A percentile compares a stretch with the other conserved stretches of the same genome.
Conservation (phyloP, 2,797 vertebrate genomes). For the Sebastes taczanowskii region DNA sequence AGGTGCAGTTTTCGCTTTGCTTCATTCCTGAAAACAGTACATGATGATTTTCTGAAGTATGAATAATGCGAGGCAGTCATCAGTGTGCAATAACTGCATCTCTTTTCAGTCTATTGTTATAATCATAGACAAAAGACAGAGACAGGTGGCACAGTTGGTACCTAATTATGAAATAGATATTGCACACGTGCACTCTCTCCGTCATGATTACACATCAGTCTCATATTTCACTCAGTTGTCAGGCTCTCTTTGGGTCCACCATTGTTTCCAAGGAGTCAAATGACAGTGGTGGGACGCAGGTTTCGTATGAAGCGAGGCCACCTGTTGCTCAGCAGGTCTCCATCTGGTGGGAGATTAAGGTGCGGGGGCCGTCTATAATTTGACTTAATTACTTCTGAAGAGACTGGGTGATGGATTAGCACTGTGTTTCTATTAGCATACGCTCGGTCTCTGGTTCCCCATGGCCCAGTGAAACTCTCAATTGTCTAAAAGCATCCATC, state of each 20-base stretch:
- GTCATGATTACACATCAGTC: constrained; percentile 57
- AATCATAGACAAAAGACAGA: constrained; percentile 45
- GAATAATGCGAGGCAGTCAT: not conserved
- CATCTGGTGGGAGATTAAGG: constrained; percentile 77
- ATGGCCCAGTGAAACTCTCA: constrained; percentile 22
- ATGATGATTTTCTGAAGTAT: not conserved
- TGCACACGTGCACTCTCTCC: constrained; percentile 2
- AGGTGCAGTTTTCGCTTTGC: not conserved
- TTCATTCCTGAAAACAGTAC: not conserved
- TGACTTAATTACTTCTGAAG: constrained; percentile 77
- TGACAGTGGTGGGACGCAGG: constrained; percentile 68
- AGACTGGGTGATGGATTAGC: constrained; percentile 67
- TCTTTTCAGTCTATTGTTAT: constrained; percentile 34
- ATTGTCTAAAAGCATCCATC: constrained; percentile 54
- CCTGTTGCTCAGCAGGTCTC: constrained; percentile 81
- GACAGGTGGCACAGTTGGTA: constrained; percentile 59
- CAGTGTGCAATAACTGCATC: not conserved
- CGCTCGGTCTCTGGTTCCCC: constrained; percentile 41
- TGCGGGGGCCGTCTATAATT: constrained; percentile 59
- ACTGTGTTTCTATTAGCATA: constrained; percentile 62
- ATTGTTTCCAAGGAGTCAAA: constrained; percentile 72
- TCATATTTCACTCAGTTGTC: constrained; percentile 52
- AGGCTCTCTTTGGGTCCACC: constrained; percentile 35
- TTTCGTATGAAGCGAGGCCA: constrained; percentile 74
- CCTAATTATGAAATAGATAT: constrained; percentile 67